Evolutionary conservation across 1,140 invertebrate genomes (phyloP), one percentile per base, ranked within the genome.

Genomic region (Drosophila athabasca): DNA sequence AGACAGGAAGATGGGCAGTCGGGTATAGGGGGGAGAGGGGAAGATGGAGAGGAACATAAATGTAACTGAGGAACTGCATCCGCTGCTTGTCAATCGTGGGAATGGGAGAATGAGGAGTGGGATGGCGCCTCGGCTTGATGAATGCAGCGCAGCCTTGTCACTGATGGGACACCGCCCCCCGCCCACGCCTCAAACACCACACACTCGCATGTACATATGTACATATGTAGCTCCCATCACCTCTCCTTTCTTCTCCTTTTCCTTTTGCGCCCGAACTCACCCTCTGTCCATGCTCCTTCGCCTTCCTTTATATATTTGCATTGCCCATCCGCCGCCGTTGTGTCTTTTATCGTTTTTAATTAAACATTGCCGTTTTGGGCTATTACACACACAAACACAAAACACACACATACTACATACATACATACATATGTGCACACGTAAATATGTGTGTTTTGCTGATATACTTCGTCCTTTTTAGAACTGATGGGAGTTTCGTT

Each of bases 271-370:
- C 0, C 15, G 2, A 15, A 4, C n/a, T 0, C 9, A 9, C 9
- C 9, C n/a, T n/a, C 39, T 4, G 4, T 7, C 11, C 11, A 11
- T 9, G 17, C 51, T 2, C 41, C 17, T 31, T 64, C 50, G 19
- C 35, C 54, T 73, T 57, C 65, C 57, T 78, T 39, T 39, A 39
- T 11, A 39, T 39, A 72, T 71, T 83, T 84, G 80, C 76, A 83
- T 71, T 74, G 59, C 46, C 26, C 57, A 45, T 57, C 11, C 76
- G 59, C 49, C 60, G 49, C 49, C 64, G 57, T 64, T 76, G 69
- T 76, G 79, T 74, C 76, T 72, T 78, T 81, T 74, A 78, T 84
- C 81, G 64, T 64, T 85, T 84, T 84, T 84, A 84, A 84, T 84
- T 84, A 84, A 84, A 84, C 81, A 84, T 85, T 84, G 77, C 77